A percentile compares a stretch with the other conserved stretches of the same genome.
These are phyloP conservation scores for Drosophila lacertosa DNA, from an alignment of 1,140 invertebrate species.

Conservation along the genomic window DNA sequence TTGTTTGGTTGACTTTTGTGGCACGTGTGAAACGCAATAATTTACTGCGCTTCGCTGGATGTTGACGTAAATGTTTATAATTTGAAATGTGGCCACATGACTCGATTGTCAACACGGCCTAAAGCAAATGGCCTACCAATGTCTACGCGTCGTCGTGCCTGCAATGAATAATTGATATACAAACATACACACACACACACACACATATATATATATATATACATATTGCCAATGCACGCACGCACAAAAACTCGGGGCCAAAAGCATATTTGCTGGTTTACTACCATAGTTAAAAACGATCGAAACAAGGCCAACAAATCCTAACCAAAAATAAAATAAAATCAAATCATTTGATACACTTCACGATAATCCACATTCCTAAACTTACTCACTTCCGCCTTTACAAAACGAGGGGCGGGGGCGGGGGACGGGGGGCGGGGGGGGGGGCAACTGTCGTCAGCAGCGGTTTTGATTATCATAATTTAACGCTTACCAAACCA, in stretches of 20 bases:
- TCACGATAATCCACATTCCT: slow-evolving; percentile 26
- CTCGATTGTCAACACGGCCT: slow-evolving; percentile 5
- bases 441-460: slow-evolving; percentile 41
- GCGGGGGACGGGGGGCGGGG: slow-evolving; percentile 1
- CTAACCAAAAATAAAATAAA: slow-evolving; percentile 4
- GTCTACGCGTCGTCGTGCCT: neutral
- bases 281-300: slow-evolving; percentile 7
- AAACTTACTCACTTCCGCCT: slow-evolving; percentile 57
- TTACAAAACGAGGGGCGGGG: neutral
- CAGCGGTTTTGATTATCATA: slow-evolving; percentile 63
- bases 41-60: neutral
- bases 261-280: slow-evolving; percentile 3
- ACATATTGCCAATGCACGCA: slow-evolving; percentile 15
- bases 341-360: neutral
- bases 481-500: slow-evolving; percentile 41
- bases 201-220: too few species aligned
- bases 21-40: slow-evolving; percentile 33
- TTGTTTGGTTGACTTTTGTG: slow-evolving; percentile 16
- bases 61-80: slow-evolving; percentile 3
- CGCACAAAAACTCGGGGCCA: slow-evolving; percentile 24
- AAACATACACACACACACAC: too few species aligned
- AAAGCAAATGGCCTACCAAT: slow-evolving; percentile 25
- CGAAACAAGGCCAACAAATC: slow-evolving; percentile 23
- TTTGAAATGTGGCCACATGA: slow-evolving; percentile 16
- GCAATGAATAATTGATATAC: slow-evolving; percentile 37